Evolutionary conservation across 2,888 invertebrate species (phyloP), one percentile per base, ranked within the genome.

Genomic region (Neria commutata): DNA sequence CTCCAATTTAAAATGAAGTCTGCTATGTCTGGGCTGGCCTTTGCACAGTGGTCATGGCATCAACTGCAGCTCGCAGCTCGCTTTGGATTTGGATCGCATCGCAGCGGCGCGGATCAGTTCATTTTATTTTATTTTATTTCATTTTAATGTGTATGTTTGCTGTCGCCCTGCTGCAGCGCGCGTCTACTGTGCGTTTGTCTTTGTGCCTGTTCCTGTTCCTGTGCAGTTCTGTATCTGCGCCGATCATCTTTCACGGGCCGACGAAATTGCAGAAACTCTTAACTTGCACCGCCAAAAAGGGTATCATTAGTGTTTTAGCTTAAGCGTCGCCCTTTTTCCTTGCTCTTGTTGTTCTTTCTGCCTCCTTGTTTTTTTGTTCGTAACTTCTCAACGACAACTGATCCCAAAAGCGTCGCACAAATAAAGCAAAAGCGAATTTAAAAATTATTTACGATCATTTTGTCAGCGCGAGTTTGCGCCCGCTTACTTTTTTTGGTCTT

Each of bases 381-480:
- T n/a, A 37, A 37, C 8, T 14, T 8, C 37, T 4, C n/a, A 37
- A 48, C 14, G 33, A 26, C 33, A 49, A 49, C 16, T 26, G 56
- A 56, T 47, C 47, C 51, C 40, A 63, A 67, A 60, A 58, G 59
- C 40, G 42, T 54, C 56, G 42, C 24, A 53, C 21, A 24, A 29
- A 6, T 40, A 40, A 24, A 56, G 16, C 48, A 52, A 56, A 25
- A 60, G 47, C 52, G 17, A 61, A 72, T 75, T n/a, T 75, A 75
- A 75, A 77, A 78, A 76, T 78, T 78, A 78, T 77, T 77, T 77
- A 78, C 78, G 77, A 77, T 77, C 78, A 69, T 75, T 77, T 77
- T 77, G 77, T 78, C 75, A 75, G 74, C 67, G 26, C 34, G 25
- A 60, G 34, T 21, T 34, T 19, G 4, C 34, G n/a, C 34, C 51